Evolutionary conservation across 2,113 vertebrate species (phyloP), one percentile per base, ranked within the genome.

Genomic region (Macrotis lagotis): DNA sequence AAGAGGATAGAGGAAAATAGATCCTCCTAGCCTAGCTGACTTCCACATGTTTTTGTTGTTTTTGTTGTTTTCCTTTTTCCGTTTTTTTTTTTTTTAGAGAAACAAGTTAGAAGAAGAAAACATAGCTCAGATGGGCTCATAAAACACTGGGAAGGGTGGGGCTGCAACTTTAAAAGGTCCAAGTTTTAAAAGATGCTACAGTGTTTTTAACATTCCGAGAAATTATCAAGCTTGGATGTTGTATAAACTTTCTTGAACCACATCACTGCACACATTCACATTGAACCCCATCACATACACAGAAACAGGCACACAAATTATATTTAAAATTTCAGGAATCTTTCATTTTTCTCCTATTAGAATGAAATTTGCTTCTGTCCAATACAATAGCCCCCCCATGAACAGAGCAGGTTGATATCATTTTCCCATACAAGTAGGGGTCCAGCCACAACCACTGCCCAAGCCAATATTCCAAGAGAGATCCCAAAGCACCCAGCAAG

Each of bases 101-200:
- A 83, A 83, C n/a, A 83, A 83, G 37, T 83, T 44, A 83, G n/a
- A 6, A 19, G 37, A 83, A 22, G 66, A 83, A 83, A 83, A 83
- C 66, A 83, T 83, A 83, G 66, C 66, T 83, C 66, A 83, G 66
- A 83, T 83, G 66, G 37, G 16, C 37, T n/a, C 66, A 83, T 83
- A 83, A 59, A 83, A 83, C 66, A 83, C 66, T 83, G 37, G 31
- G 66, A 83, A 83, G 66, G 66, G 37, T 83, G 66, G 66, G n/a
- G 66, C 66, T 83, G 66, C 16, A 83, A 83, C 66, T 83, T 74
- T 83, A 44, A 83, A 83, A 83, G 66, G 66, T 19, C 66, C 66
- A 83, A 83, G 66, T 83, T 83, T 83, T 83, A n/a, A 83, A 83
- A 83, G 66, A 83, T 83, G 66, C 66, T 83, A n/a, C 66, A 83